Evolutionary conservation across 2,797 vertebrate genomes (phyloP).

Genomic region (Epinephelus malabaricus): DNA sequence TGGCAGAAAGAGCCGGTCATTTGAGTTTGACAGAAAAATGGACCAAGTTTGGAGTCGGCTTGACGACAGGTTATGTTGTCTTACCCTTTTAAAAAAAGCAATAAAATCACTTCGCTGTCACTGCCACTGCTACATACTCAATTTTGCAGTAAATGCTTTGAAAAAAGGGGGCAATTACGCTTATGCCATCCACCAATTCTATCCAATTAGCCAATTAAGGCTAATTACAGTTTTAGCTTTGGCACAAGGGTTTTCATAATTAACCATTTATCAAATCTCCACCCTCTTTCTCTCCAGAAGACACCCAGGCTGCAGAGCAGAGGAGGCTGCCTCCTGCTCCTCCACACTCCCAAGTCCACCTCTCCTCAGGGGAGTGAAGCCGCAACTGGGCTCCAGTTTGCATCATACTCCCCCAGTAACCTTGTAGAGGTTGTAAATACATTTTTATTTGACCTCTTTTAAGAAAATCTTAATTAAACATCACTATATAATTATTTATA

Average conservation of each 20-base stretch:
- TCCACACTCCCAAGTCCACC: slow-evolving; percentile 40
- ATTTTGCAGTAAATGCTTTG: slow-evolving; percentile 59
- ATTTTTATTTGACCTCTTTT: slow-evolving; percentile 50
- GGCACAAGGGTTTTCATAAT: slow-evolving; percentile 82
- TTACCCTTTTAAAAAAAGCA: slow-evolving; percentile 5
- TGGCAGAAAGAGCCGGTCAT: neutral
- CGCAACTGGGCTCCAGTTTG: slow-evolving; percentile 6
- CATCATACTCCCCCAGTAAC: slow-evolving; percentile 15
- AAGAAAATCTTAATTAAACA: slow-evolving; percentile 41
- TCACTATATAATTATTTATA: slow-evolving; percentile 31
- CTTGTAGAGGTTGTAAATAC: slow-evolving; percentile 32
- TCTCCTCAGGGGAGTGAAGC: slow-evolving; percentile 31
- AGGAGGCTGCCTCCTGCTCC: slow-evolving; percentile 29
- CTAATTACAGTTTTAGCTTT: slow-evolving; percentile 82
- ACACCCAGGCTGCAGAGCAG: slow-evolving; percentile 61
- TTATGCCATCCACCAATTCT: slow-evolving; percentile 75
- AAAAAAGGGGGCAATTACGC: slow-evolving; percentile 67
- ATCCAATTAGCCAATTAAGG: slow-evolving; percentile 84
- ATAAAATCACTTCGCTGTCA: slow-evolving; percentile 17
- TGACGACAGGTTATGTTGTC: slow-evolving; percentile 19
- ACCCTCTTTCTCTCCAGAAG: slow-evolving; percentile 62
- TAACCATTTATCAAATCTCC: slow-evolving; percentile 82
- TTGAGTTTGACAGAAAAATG: neutral
- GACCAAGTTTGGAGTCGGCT: neutral
- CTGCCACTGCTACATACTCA: slow-evolving; percentile 29